Evolutionary conservation across 2,888 invertebrate species (phyloP).

Genomic region (Muschampia plurimacula): DNA sequence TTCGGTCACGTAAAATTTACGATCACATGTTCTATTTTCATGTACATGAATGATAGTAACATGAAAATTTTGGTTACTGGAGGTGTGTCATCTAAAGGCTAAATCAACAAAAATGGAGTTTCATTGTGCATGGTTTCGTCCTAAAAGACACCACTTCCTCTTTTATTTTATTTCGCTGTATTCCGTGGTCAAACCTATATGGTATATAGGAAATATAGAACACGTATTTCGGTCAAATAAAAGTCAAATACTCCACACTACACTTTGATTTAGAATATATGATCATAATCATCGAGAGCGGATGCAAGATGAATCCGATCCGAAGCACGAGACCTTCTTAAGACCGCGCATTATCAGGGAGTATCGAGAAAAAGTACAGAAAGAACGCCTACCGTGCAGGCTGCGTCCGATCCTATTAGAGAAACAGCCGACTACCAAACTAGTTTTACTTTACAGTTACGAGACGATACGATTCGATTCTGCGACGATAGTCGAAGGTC

Average conservation of each 20-base stretch:
- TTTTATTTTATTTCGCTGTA: too few relatives aligned
- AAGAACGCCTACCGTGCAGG: conserved; percentile 59
- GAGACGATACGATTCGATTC: conserved; percentile 67
- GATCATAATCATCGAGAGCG: conserved; percentile 46
- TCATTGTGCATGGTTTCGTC: too few relatives aligned
- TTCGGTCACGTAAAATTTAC: too few relatives aligned
- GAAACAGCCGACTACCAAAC: conserved; percentile 70
- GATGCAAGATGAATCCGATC: conserved; percentile 49
- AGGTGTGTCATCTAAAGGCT: too few relatives aligned
- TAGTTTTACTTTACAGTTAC: conserved; percentile 79
- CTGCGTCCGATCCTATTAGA: conserved; percentile 75
- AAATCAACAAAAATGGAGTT: too few relatives aligned
- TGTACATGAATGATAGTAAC: too few relatives aligned
- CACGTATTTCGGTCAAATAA: not conserved
- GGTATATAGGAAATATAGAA: not conserved
- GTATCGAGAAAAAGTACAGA: conserved; percentile 64
- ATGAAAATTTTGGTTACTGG: too few relatives aligned
- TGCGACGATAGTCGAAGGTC: conserved; percentile 78
- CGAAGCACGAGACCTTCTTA: conserved; percentile 45
- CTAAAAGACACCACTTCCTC: too few relatives aligned
- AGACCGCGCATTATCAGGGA: conserved; percentile 49
- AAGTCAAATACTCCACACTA: not conserved
- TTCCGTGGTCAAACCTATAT: too few relatives aligned
- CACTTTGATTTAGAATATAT: not conserved
- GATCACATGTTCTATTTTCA: too few relatives aligned